Percentiles rank a stretch among this genome's conserved stretches.
phyloP scores from a whole-genome alignment of 2,888 invertebrate species.

The Dexiosoma caninum region DNA sequence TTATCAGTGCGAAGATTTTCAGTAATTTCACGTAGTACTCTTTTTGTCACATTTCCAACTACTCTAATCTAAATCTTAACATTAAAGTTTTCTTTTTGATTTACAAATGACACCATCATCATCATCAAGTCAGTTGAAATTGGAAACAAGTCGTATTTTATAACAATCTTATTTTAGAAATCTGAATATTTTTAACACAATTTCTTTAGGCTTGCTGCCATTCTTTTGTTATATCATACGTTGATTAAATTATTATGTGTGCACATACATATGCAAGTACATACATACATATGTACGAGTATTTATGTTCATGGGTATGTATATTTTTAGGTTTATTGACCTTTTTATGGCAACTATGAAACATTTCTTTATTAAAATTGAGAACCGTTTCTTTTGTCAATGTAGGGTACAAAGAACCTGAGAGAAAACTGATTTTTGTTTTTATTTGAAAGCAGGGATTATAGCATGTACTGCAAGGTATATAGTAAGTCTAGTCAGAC shows the following conservation, averaged over 20 bases:
- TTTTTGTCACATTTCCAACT: neutral
- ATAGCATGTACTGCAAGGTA: neutral
- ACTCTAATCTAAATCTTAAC: neutral
- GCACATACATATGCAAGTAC: neutral
- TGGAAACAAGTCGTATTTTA: neutral
- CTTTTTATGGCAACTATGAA: conserved; percentile 44
- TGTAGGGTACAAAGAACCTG: conserved; percentile 13
- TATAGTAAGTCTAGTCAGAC: conserved; percentile 14
- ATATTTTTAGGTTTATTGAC: conserved; percentile 46
- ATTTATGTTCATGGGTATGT: neutral
- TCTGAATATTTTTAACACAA: neutral
- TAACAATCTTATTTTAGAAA: conserved; percentile 12
- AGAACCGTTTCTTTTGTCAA: conserved; percentile 22
- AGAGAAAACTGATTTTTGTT: too few relatives aligned
- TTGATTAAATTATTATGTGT: neutral
- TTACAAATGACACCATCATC: conserved; percentile 8
- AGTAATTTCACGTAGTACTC: neutral
- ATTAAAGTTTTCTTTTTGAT: neutral
- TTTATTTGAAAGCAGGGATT: conserved; percentile 11
- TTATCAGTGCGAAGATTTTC: neutral
- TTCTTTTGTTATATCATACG: neutral
- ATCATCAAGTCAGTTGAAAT: conserved; percentile 10
- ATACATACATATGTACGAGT: too few relatives aligned
- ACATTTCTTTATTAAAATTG: conserved; percentile 10
- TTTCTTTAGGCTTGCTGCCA: neutral